These are phyloP conservation scores for Hemibagrus wyckioides DNA, from an alignment of 2,113 vertebrate species.

Conservation along the genomic window DNA sequence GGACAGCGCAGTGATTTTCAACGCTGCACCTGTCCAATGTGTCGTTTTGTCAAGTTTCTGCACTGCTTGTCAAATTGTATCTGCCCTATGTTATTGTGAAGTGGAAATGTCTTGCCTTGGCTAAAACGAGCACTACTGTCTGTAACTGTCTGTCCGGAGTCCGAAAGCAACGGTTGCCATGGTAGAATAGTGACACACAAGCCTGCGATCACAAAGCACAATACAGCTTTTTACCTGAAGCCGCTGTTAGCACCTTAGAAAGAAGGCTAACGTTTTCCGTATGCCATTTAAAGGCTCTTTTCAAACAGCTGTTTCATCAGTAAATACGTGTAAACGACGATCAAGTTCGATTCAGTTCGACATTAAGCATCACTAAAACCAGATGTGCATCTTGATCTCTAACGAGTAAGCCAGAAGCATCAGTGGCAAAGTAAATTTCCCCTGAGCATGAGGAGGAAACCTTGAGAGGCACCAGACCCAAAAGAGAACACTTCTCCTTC, in stretches of 20 bases:
- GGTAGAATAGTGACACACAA: not conserved
- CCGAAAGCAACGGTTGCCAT: not conserved
- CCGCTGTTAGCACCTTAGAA: not conserved
- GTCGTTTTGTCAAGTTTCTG: slow-evolving; percentile 1
- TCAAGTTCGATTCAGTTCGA: not conserved
- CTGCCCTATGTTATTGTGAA: slow-evolving; percentile 3
- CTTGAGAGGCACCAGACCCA: not conserved
- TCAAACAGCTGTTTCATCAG: not conserved
- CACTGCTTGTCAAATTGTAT: not conserved
- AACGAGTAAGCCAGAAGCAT: not conserved
- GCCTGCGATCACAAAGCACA: not conserved
- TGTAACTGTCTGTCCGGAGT: not conserved
- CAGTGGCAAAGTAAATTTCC: not conserved
- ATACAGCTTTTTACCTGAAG: not conserved
- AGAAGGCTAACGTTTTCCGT: too few species aligned
- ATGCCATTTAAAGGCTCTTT: not conserved
- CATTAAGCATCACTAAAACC: not conserved
- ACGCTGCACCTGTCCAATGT: not conserved
- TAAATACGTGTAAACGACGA: not conserved
- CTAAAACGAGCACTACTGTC: not conserved
- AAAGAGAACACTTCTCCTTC: not conserved
- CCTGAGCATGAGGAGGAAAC: not conserved
- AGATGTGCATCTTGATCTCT: not conserved
- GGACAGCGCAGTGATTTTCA: slow-evolving; percentile 1
- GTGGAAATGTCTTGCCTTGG: not conserved